These are phyloP conservation scores for Drosophila quadrilineata DNA, from an alignment of 1,140 invertebrate species.

Conservation along the genomic window DNA sequence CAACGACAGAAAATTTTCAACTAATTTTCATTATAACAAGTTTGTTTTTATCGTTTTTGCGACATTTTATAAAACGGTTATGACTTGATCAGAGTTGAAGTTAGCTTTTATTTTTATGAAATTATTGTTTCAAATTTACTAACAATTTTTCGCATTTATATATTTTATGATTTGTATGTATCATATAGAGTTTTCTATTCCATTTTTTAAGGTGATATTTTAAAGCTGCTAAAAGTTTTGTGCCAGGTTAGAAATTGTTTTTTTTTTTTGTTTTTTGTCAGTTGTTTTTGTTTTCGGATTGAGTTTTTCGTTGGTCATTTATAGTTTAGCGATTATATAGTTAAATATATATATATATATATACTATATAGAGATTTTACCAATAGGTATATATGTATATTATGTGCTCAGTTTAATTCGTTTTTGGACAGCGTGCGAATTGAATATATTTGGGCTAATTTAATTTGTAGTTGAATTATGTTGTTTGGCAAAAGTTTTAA, in stretches of 20 bases:
- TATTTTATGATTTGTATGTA: too few species aligned
- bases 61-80: too few species aligned
- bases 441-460: too few species aligned
- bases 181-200: conserved; percentile 16
- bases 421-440: conserved; percentile 9
- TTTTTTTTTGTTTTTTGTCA: conserved; percentile 20
- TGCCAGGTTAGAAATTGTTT: conserved; percentile 42
- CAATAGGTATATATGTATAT: conserved; percentile 3
- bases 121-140: too few species aligned
- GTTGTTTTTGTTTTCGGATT: too few species aligned
- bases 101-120: too few species aligned
- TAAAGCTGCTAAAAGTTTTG: conserved; percentile 38
- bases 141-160: conserved; percentile 66
- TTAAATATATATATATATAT: not conserved
- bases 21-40: too few species aligned
- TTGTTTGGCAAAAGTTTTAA: not conserved
- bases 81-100: too few species aligned
- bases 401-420: conserved; percentile 2
- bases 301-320: conserved; percentile 50
- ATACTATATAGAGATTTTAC: conserved; percentile 2
- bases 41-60: too few species aligned
- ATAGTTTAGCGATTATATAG: conserved; percentile 8
- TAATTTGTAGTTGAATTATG: not conserved
- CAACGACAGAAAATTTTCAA: too few species aligned
- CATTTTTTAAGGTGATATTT: conserved; percentile 27